phyloP scores from a whole-genome alignment of 2,888 invertebrate species.

The Thera britannica region DNA sequence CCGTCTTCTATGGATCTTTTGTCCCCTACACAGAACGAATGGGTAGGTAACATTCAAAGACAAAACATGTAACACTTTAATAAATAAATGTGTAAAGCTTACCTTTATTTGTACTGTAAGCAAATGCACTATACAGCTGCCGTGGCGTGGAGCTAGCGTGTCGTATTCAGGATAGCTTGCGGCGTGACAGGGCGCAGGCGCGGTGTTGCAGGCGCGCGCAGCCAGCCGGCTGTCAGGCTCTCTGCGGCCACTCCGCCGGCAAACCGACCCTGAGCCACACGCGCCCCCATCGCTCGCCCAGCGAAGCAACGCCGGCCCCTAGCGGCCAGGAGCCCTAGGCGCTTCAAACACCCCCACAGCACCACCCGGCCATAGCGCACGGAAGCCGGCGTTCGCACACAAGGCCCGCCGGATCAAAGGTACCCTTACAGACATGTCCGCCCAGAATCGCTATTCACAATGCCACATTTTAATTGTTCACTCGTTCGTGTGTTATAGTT shows the following conservation, averaged over 20 bases:
- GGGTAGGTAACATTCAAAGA: conserved; percentile 12
- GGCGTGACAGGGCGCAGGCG: conserved; percentile 66
- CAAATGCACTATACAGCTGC: conserved; percentile 39
- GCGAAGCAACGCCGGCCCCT: conserved; percentile 81
- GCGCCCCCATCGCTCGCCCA: conserved; percentile 73
- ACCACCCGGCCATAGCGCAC: conserved; percentile 65
- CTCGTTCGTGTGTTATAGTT: conserved; percentile 31
- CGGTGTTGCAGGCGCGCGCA: conserved; percentile 68
- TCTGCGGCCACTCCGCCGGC: conserved; percentile 76
- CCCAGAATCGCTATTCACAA: conserved; percentile 60
- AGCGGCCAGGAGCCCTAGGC: conserved; percentile 80
- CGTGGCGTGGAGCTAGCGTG: conserved; percentile 35
- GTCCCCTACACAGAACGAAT: conserved; percentile 14
- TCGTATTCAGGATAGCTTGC: conserved; percentile 36
- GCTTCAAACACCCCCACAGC: conserved; percentile 68
- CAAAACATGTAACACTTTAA: conserved; percentile 32
- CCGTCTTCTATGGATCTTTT: conserved; percentile 9
- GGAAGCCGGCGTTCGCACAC: conserved; percentile 77
- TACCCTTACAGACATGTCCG: conserved; percentile 63
- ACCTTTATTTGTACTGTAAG: conserved; percentile 46
- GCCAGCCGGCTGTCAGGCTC: conserved; percentile 60
- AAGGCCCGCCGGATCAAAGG: conserved; percentile 77
- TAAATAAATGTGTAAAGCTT: conserved; percentile 45
- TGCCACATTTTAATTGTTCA: conserved; percentile 56
- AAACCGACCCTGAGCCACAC: conserved; percentile 75